Conservation (phyloP, 2,797 vertebrate genomes). For the Corythornis leucogaster region DNA sequence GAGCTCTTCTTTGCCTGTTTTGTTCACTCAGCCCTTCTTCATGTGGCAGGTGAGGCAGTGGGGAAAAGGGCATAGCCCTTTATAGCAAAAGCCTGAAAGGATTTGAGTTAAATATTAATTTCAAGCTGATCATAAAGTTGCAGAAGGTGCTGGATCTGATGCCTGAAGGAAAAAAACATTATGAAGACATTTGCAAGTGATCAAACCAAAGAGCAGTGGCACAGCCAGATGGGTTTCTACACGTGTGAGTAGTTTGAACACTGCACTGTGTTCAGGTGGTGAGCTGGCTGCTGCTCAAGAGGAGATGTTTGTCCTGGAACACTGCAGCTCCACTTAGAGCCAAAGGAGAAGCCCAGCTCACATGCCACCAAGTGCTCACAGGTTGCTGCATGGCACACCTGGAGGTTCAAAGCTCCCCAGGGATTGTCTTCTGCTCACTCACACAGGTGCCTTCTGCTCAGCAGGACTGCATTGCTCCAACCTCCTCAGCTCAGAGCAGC, state of each 20-base stretch:
- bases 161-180: background rate
- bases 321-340: background rate
- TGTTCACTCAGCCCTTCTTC: background rate
- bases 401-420: background rate
- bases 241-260: background rate
- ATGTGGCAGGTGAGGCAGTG: background rate
- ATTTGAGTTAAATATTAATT: conserved; percentile 37
- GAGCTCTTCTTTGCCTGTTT: background rate
- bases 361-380: background rate
- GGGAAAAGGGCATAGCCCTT: background rate
- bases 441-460: background rate
- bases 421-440: fast-evolving
- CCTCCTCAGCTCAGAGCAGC: background rate
- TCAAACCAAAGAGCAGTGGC: background rate
- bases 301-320: background rate
- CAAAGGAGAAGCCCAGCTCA: background rate
- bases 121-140: conserved; percentile 25
- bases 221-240: background rate
- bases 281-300: background rate
- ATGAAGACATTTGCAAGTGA: background rate
- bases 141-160: background rate
- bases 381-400: fast-evolving
- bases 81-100: background rate
- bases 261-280: background rate
- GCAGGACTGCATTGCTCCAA: background rate